Evolutionary conservation across 2,888 invertebrate species (phyloP), one percentile per base, ranked within the genome.

Genomic region (Tolmerus cingulatus): DNA sequence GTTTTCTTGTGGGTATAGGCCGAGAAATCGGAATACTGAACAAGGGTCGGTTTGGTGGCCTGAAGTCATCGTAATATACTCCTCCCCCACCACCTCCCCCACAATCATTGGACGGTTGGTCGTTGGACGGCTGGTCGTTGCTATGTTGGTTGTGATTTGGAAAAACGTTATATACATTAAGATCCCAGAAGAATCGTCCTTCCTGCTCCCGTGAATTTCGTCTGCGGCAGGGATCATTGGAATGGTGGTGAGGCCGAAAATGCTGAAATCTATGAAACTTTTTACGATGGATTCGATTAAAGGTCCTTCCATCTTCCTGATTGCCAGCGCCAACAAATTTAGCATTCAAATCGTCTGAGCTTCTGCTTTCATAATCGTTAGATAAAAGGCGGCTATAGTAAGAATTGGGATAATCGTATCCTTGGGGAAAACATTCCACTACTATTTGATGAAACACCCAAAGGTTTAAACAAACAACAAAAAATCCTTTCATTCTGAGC

Each of bases 111-210:
- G 55, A 82, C 16, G 82, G 82, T 19, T 77, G 30, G 5, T 66
- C 82, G 34, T 82, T 51, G 19, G 55, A 82, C 16, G 82, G 82
- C 14, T 57, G 78, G 16, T 79, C 74, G n/a, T 46, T 9, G 87
- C 16, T 37, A 23, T 82, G 34, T 9, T 57, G 55, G 30, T 57
- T 34, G 14, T 57, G 55, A 19, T 82, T 89, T 0, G 89, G 88
- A 87, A 91, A 91, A 9, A 91, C 90, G 88, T 92, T 92, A 87
- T 91, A 91, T 12, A 92, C 91, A 89, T 92, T 92, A 9, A 92
- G 37, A 86, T 92, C 92, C 90, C 92, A 92, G 1, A 92, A 88
- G 23, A 92, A 91, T 27, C 92, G 91, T 8, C 92, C 92, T 87
- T 92, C 91, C 89, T 89, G 87, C 88, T 90, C 76, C 79, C 87